Base-by-base conservation (phyloP, 2,113 vertebrate genomes). In the Aspiorhynchus laticeps region DNA sequence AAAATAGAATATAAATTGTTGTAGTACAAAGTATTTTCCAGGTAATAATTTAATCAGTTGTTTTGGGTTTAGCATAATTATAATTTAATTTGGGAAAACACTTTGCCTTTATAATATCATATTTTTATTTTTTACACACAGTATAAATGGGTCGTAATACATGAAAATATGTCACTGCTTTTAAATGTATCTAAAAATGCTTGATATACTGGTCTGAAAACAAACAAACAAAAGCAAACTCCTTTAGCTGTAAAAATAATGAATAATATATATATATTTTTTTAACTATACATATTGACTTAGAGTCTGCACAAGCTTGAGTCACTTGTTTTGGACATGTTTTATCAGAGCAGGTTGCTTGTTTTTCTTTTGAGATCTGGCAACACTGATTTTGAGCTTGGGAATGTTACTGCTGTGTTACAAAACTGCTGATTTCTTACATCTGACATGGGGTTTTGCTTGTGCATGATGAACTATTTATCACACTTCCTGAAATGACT, bases 391-490 rank as follows among this genome's bases (percentile, higher is more conserved):
- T 78, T 78, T 21, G 28, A 53, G 26, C 17, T 78, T 51, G n/a
- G n/a, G 26, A 77, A 28, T 48, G 43, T 28, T 76, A 46, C 28
- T 21, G 48, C 26, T 33, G 28, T 78, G 46, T 33, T 78, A 21
- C 17, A 33, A 78, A 80, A 59, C 46, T 65, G 79, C 56, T 19
- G 79, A 41, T 80, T 15, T 80, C 28, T 78, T 51, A 31, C 46
- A 59, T 80, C 51, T 59, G 10, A 59, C 33, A 43, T 43, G 15
- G 24, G 59, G 41, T 67, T 67, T 67, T 67, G 21, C 63, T 80
- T 61, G 56, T 67, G 36, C 61, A 67, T 46, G 26, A 82, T 48
- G n/a, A 81, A 65, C 38, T 46, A n/a, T 67, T 82, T 78, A 51
- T 78, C 38, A 28, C 59, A 67, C 38, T 63, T 46, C 26, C 41